Evolutionary conservation across 1,140 invertebrate species (phyloP).

Genomic region (Drosophila ogumai): DNA sequence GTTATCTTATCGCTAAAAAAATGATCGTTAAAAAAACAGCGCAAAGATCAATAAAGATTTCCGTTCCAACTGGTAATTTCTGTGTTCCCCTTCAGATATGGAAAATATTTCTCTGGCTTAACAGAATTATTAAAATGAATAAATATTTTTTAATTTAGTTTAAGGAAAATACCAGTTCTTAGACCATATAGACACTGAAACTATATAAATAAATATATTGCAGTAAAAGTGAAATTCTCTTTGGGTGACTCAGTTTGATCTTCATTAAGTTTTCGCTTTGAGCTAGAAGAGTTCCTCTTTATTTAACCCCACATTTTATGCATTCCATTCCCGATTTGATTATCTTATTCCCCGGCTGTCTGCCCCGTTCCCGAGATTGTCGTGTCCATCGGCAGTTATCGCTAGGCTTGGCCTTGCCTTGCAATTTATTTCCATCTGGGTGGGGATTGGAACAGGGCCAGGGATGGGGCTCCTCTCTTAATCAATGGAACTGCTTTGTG

Average conservation of each 20-base stretch:
- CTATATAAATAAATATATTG: not conserved
- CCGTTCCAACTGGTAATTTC: not conserved
- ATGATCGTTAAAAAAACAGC: not conserved
- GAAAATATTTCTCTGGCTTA: not conserved
- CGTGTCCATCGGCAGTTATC: constrained; percentile 76
- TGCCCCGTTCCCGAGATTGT: constrained; percentile 43
- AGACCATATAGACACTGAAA: not conserved
- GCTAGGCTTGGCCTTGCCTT: constrained; percentile 67
- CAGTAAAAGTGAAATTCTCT: not conserved
- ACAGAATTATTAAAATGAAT: not conserved
- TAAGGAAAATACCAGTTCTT: too few relatives aligned
- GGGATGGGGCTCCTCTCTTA: constrained; percentile 44
- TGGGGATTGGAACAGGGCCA: constrained; percentile 15
- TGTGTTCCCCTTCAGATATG: not conserved
- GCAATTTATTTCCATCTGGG: constrained; percentile 55
- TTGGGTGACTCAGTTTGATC: constrained; percentile 7
- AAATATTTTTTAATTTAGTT: not conserved
- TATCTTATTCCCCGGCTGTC: constrained; percentile 21
- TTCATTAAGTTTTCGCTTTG: not conserved
- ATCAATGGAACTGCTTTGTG: constrained; percentile 76
- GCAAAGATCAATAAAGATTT: not conserved
- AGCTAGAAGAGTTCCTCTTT: not conserved
- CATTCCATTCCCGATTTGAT: constrained; percentile 50
- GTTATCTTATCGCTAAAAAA: constrained; percentile 1
- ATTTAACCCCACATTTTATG: constrained; percentile 31